phyloP scores from a whole-genome alignment of 1,140 invertebrate genomes.

The Drosophila seguyi region DNA sequence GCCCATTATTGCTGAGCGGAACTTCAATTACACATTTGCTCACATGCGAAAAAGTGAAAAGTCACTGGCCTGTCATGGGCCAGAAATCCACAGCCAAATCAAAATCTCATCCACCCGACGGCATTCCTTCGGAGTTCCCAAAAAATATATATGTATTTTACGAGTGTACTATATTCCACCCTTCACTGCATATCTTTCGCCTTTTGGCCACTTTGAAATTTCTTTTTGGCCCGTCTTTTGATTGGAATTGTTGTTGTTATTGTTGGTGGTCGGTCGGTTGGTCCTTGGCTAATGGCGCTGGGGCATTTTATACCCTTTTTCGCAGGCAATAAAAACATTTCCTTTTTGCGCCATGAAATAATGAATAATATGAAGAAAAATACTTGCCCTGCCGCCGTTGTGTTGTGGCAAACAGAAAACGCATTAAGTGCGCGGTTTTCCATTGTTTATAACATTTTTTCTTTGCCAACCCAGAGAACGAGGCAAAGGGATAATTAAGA shows the following conservation, averaged over 20 bases:
- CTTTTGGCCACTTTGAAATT: constrained; percentile 65
- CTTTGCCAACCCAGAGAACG: constrained; percentile 38
- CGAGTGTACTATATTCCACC: background rate
- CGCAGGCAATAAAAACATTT: constrained; percentile 83
- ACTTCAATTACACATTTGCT: constrained; percentile 76
- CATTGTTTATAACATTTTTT: constrained; percentile 77
- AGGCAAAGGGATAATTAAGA: constrained; percentile 81
- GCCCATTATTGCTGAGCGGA: constrained; percentile 27
- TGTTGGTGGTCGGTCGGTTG: constrained; percentile 8
- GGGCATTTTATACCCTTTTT: constrained; percentile 79
- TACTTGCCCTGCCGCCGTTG: constrained; percentile 47
- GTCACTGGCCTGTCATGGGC: constrained; percentile 73
- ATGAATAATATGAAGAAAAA: constrained; percentile 84
- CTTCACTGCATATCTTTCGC: constrained; percentile 28
- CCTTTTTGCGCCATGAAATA: constrained; percentile 70
- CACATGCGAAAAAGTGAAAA: constrained; percentile 68
- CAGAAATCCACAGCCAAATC: constrained; percentile 35
- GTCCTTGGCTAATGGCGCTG: constrained; percentile 65
- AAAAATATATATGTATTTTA: constrained; percentile 2
- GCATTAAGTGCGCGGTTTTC: constrained; percentile 83
- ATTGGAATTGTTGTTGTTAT: constrained; percentile 55
- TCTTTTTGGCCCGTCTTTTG: constrained; percentile 54
- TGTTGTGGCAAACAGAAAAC: constrained; percentile 70
- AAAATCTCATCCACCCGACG: constrained; percentile 66
- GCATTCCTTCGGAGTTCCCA: constrained; percentile 32